Base-by-base conservation (phyloP, 2,888 invertebrate genomes). In the Thymelicus sylvestris region DNA sequence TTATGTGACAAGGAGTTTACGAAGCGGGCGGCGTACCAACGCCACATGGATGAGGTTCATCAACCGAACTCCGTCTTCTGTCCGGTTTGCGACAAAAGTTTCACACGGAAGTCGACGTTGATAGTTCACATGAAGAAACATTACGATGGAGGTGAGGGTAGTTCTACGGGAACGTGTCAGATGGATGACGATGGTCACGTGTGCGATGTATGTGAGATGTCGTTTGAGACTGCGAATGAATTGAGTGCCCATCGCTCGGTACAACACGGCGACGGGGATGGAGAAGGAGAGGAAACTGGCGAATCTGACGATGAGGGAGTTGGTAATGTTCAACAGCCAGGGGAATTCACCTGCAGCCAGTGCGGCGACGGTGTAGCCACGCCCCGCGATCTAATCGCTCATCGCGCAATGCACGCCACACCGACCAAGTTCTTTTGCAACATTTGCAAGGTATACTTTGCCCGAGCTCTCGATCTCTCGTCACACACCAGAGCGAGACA, bases 111-210 rank as follows among this genome's bases (percentile, higher is more conserved):
- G 80, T 95, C 95, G 7, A 95, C 95, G 0, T 84, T 96, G 39
- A 94, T 95, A 48, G 95, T 95, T 61, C 96, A 96, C 79, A 95
- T 96, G 85, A 95, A 95, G 78, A 92, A 95, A 75, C 95, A 95
- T 77, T 95, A 95, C 80, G 92, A 91, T 41, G 82, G 92, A 24
- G 91, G 90, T 5, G 86, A 91, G 71, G 87, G 89, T 2, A 85
- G 87, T 74, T 86, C 90, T 0, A 77, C 85, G 2, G 80, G 83
- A 7, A 74, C 79, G 0, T 84, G 79, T 7, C 86, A 83, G 47
- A 76, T 79, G 38, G 92, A 91, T 2, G 92, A 90, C 19, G 93
- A 90, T 0, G 80, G 77, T 7, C 91, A 91, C 72, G 86, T 92
- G 8, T 96, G 96, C 77, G 95, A 95, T 31, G 85, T 95, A 6